These are phyloP conservation scores for Lordiphosa mommai DNA, from an alignment of 1,140 invertebrate genomes.

Conservation along the genomic window DNA sequence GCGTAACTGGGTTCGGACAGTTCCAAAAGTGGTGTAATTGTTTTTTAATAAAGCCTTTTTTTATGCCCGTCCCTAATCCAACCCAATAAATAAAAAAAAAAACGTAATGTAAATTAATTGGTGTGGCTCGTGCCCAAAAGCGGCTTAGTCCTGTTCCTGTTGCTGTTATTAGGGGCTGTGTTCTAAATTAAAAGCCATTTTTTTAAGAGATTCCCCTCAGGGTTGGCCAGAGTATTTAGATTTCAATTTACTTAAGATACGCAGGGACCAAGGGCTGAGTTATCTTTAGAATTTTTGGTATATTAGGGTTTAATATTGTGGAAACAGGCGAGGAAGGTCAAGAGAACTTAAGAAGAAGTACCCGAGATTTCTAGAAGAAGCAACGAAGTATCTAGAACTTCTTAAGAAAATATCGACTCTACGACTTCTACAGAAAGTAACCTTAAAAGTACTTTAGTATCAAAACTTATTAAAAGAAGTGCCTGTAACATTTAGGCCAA, in stretches of 20 bases:
- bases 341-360: too few relatives aligned
- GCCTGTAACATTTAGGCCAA: too few relatives aligned
- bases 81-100: slow-evolving; percentile 24
- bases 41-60: slow-evolving; percentile 52
- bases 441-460: too few relatives aligned
- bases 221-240: slow-evolving; percentile 16
- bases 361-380: too few relatives aligned
- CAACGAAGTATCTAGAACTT: too few relatives aligned
- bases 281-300: too few relatives aligned
- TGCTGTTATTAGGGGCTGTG: not conserved
- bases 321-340: too few relatives aligned
- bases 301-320: too few relatives aligned
- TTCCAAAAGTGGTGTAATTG: slow-evolving; percentile 51
- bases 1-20: slow-evolving; percentile 11
- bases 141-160: slow-evolving; percentile 22
- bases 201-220: not conserved
- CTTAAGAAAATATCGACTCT: too few relatives aligned
- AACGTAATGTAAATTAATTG: slow-evolving; percentile 67
- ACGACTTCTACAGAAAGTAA: too few relatives aligned
- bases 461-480: too few relatives aligned
- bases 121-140: slow-evolving; percentile 31
- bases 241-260: too few relatives aligned
- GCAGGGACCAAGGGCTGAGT: not conserved
- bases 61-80: slow-evolving; percentile 3
- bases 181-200: not conserved